Percentiles rank a stretch among this genome's conserved stretches.
Conservation (phyloP, 1,140 invertebrate species). For the Drosophila takahashii region DNA sequence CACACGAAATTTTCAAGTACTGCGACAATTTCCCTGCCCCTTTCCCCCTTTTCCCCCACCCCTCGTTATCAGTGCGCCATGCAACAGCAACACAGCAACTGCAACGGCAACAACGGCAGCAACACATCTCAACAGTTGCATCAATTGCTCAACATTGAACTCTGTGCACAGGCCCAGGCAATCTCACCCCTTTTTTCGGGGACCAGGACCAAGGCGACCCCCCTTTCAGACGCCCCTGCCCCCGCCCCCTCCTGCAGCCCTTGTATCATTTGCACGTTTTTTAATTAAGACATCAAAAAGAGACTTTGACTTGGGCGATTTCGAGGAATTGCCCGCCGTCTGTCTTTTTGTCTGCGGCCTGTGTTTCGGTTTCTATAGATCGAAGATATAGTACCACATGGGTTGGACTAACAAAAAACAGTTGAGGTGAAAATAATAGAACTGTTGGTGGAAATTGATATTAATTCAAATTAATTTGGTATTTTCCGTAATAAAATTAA, state of each 20-base stretch:
- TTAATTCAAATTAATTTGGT: too few species aligned
- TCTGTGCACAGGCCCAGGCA: conserved; percentile 53
- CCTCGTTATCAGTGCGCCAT: conserved; percentile 73
- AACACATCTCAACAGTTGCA: conserved; percentile 83
- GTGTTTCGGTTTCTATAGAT: conserved; percentile 53
- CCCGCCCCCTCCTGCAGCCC: background rate
- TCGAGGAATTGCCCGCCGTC: conserved; percentile 72
- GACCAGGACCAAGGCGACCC: background rate
- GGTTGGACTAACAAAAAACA: conserved; percentile 27
- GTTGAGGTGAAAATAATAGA: conserved; percentile 3
- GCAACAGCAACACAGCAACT: conserved; percentile 57
- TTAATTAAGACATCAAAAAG: conserved; percentile 84
- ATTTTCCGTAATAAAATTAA: too few species aligned
- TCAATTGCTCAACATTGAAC: conserved; percentile 84
- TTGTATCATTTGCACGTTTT: conserved; percentile 80
- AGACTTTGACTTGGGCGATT: conserved; percentile 81
- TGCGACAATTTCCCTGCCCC: conserved; percentile 75
- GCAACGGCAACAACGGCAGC: conserved; percentile 51
- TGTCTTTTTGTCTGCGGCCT: conserved; percentile 32
- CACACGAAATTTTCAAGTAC: conserved; percentile 83
- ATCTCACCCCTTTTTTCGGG: conserved; percentile 24
- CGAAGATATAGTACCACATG: conserved; percentile 43
- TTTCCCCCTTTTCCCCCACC: too few species aligned
- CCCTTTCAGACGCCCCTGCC: background rate
- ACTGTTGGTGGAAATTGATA: background rate